Evolutionary conservation across 2,888 invertebrate genomes (phyloP).

Genomic region (Ischnura elegans): DNA sequence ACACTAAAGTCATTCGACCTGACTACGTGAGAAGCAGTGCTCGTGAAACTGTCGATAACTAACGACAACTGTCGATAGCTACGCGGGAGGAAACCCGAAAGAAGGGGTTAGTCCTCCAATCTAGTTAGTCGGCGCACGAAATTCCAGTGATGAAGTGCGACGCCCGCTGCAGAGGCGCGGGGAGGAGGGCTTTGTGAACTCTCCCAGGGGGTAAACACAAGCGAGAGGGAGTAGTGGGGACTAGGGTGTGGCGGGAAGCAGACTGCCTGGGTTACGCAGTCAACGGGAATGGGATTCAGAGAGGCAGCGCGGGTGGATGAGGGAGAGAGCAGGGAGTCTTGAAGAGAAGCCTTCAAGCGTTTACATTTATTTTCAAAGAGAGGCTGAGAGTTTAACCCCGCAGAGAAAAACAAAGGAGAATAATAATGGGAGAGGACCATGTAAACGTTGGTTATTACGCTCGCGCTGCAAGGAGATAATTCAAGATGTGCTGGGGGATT

Average conservation of each 20-base stretch:
- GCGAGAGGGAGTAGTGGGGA: not conserved
- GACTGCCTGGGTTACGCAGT: not conserved
- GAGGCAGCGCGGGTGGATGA: not conserved
- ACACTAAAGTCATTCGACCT: not conserved
- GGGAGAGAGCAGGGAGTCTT: not conserved
- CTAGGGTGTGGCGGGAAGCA: not conserved
- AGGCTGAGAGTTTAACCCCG: not conserved
- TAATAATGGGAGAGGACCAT: not conserved
- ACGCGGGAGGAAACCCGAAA: too few species aligned
- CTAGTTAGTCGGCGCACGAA: not conserved
- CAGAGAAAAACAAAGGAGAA: not conserved
- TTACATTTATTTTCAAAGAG: not conserved
- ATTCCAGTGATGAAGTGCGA: conserved; percentile 40
- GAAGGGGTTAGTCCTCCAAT: too few species aligned
- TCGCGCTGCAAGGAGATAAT: too few species aligned
- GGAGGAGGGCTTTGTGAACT: not conserved
- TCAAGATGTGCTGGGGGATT: too few species aligned
- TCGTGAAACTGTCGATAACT: too few species aligned
- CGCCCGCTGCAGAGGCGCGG: not conserved
- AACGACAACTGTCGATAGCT: too few species aligned
- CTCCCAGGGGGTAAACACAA: conserved; percentile 9
- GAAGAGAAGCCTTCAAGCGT: not conserved
- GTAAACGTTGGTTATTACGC: too few species aligned
- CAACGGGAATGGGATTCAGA: not conserved
- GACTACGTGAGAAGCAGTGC: not conserved